phyloP scores from a whole-genome alignment of 2,888 invertebrate species.

The Cerceris rybyensis region DNA sequence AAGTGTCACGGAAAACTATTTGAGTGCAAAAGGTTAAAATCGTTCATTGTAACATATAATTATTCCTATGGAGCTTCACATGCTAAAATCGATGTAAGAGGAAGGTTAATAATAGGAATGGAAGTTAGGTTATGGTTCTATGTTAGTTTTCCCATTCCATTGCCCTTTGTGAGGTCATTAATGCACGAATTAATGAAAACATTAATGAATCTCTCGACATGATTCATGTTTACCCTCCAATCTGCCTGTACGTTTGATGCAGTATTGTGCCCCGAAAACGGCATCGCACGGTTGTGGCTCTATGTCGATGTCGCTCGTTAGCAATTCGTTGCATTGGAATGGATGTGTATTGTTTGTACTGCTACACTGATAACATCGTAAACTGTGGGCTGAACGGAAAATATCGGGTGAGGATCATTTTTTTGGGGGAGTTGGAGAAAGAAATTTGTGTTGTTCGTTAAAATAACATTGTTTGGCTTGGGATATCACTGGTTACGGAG shows the following conservation, averaged over 20 bases:
- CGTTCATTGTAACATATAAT: neutral
- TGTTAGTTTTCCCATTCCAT: constrained; percentile 20
- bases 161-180: neutral
- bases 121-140: constrained; percentile 30
- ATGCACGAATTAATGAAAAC: constrained; percentile 2
- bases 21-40: no score
- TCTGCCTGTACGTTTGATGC: constrained; percentile 96
- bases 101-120: constrained; percentile 3
- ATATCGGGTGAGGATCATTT: no score
- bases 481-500: no score
- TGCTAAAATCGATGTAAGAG: constrained; percentile 18
- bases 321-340: constrained; percentile 92
- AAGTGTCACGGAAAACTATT: no score
- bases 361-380: constrained; percentile 94
- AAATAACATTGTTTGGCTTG: no score
- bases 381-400: constrained; percentile 83
- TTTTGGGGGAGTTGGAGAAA: no score
- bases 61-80: neutral
- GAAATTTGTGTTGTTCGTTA: no score
- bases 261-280: constrained; percentile 93
- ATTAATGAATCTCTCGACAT: constrained; percentile 35
- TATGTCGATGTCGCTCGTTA: constrained; percentile 86
- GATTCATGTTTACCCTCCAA: constrained; percentile 88
- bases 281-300: constrained; percentile 88
- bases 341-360: constrained; percentile 90